A percentile compares a stretch with the other conserved stretches of the same genome.
These are phyloP conservation scores for Cheiracanthium punctorium DNA, from an alignment of 2,888 invertebrate genomes.

Conservation along the genomic window DNA sequence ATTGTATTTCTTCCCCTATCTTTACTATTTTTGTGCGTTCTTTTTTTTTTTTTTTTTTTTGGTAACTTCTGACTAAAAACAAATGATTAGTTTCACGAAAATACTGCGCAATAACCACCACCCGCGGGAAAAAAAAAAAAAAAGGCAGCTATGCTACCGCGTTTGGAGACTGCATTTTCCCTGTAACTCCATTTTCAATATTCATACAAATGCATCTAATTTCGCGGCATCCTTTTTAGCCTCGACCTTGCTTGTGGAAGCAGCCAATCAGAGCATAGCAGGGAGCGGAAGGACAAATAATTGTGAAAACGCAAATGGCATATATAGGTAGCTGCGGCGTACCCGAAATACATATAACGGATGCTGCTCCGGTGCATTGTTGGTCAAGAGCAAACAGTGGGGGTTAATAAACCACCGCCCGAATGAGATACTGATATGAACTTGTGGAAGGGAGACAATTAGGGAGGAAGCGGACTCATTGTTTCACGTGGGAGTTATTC, in stretches of 20 bases:
- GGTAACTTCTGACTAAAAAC: too few species aligned
- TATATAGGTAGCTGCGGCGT: background rate
- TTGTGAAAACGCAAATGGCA: background rate
- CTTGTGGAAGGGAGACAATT: background rate
- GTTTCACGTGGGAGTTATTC: background rate
- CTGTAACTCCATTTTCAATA: background rate
- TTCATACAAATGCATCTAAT: background rate
- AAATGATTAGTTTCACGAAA: too few species aligned
- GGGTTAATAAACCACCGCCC: background rate
- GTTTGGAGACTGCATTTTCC: too few species aligned
- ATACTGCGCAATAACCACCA: too few species aligned
- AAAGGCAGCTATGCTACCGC: too few species aligned
- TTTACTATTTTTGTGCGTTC: too few species aligned
- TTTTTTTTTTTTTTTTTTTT: too few species aligned
- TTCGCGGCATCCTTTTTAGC: background rate
- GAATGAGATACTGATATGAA: background rate
- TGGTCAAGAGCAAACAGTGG: background rate
- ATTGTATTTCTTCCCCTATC: too few species aligned
- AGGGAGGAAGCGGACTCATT: background rate
- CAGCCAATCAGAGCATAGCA: background rate
- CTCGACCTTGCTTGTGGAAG: slow-evolving; percentile 11
- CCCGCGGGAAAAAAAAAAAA: too few species aligned
- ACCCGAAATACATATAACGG: background rate
- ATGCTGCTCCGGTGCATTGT: too few species aligned
- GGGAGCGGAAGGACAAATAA: slow-evolving; percentile 20